Percentiles rank a stretch among this genome's conserved stretches.
Conservation (phyloP, 2,797 vertebrate species). For the Tamandua tetradactyla region DNA sequence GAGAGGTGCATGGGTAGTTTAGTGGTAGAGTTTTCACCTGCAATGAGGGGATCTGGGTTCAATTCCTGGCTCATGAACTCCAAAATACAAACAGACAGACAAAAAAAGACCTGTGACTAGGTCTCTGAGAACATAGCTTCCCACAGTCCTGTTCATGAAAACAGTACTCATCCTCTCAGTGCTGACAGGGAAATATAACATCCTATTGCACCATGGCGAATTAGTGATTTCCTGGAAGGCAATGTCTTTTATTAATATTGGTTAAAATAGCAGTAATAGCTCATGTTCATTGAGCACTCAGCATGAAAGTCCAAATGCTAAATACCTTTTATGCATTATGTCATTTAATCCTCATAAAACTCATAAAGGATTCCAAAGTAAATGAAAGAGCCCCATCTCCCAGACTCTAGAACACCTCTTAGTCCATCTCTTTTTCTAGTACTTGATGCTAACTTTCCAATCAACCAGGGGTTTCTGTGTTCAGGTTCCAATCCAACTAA, state of each 20-base stretch:
- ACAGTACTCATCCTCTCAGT: not conserved
- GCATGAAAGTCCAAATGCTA: not conserved
- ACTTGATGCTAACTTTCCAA: not conserved
- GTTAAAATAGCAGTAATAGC: not conserved
- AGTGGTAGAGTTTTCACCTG: too few species aligned
- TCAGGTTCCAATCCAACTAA: not conserved
- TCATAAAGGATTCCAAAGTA: not conserved
- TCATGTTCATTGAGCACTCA: not conserved
- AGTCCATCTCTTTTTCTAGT: not conserved
- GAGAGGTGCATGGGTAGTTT: too few species aligned
- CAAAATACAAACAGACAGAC: too few species aligned
- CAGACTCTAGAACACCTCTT: not conserved
- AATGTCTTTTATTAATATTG: not conserved
- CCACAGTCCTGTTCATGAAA: not conserved
- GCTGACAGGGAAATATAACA: rapidly evolving
- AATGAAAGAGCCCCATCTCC: not conserved
- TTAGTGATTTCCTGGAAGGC: not conserved
- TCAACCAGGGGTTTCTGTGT: not conserved
- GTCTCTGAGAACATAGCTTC: not conserved
- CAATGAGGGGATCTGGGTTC: too few species aligned
- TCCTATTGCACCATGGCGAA: not conserved
- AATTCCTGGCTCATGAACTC: too few species aligned
- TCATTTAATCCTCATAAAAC: not conserved
- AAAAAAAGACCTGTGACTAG: too few species aligned
- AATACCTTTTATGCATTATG: not conserved